These are phyloP conservation scores for Austrofundulus limnaeus DNA, from an alignment of 2,113 vertebrate genomes.

Conservation along the genomic window DNA sequence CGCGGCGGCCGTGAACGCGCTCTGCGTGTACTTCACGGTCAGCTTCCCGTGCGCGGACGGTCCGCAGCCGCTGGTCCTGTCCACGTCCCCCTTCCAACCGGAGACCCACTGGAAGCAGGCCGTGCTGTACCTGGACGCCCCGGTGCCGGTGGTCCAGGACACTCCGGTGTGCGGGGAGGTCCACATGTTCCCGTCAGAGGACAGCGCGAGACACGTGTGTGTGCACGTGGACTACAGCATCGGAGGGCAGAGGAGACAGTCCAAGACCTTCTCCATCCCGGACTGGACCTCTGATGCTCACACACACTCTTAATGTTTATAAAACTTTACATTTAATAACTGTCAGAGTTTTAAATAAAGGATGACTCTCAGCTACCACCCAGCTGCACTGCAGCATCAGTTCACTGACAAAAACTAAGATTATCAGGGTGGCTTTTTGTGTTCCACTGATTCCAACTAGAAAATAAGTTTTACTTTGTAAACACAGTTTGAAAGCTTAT, in stretches of 20 bases:
- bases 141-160: conserved; percentile 84
- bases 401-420: too few relatives aligned
- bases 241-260: conserved; percentile 79
- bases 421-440: too few relatives aligned
- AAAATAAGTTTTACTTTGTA: too few relatives aligned
- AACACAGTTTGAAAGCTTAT: too few relatives aligned
- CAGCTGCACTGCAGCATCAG: too few relatives aligned
- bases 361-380: too few relatives aligned
- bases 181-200: conserved; percentile 81
- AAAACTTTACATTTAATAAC: too few relatives aligned
- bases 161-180: conserved; percentile 82
- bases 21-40: conserved; percentile 87
- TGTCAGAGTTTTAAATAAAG: too few relatives aligned
- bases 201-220: conserved; percentile 82
- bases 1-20: conserved; percentile 82
- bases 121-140: conserved; percentile 83
- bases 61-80: conserved; percentile 78
- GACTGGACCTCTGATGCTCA: conserved; percentile 74
- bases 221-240: conserved; percentile 82
- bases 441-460: too few relatives aligned
- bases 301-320: too few relatives aligned
- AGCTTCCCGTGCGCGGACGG: conserved; percentile 81
- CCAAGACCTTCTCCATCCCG: conserved; percentile 86
- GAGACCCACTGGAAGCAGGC: conserved; percentile 92
- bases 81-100: conserved; percentile 86